Percentiles rank a stretch among this genome's conserved stretches.
phyloP scores from a whole-genome alignment of 1,140 invertebrate genomes.

The Papilio xuthus region DNA sequence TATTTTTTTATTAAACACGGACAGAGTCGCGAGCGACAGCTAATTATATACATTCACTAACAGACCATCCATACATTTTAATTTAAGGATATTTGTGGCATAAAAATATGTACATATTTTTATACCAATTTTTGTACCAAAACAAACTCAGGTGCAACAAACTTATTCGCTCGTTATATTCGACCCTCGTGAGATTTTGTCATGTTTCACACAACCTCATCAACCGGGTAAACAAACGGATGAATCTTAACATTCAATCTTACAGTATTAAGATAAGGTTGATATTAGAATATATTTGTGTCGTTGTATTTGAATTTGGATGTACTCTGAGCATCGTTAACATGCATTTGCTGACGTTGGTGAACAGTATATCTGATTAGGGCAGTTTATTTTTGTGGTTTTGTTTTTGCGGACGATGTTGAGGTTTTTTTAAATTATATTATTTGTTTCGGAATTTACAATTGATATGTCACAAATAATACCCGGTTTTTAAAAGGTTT shows the following conservation, averaged over 20 bases:
- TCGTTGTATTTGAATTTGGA: not conserved
- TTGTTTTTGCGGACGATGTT: conserved; percentile 16
- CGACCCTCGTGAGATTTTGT: conserved; percentile 11
- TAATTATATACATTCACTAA: too few species aligned
- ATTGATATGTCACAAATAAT: not conserved
- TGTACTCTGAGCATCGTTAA: conserved; percentile 22
- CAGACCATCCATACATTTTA: too few species aligned
- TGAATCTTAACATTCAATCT: not conserved
- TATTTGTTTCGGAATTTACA: not conserved
- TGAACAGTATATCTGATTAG: conserved; percentile 34
- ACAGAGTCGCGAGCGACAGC: too few species aligned
- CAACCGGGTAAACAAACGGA: not conserved
- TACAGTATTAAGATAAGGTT: not conserved
- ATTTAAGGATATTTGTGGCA: not conserved
- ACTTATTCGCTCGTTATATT: conserved; percentile 27
- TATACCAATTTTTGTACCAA: too few species aligned
- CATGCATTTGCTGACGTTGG: conserved; percentile 23
- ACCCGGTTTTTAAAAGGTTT: not conserved
- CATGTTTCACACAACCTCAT: conserved; percentile 22
- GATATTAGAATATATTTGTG: not conserved
- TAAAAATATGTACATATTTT: conserved; percentile 24
- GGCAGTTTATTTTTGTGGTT: conserved; percentile 20
- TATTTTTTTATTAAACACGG: too few species aligned
- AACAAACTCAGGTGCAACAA: conserved; percentile 33
- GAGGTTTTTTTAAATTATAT: not conserved